These are phyloP conservation scores for Conus betulinus DNA, from an alignment of 1,140 invertebrate species.

Conservation along the genomic window DNA sequence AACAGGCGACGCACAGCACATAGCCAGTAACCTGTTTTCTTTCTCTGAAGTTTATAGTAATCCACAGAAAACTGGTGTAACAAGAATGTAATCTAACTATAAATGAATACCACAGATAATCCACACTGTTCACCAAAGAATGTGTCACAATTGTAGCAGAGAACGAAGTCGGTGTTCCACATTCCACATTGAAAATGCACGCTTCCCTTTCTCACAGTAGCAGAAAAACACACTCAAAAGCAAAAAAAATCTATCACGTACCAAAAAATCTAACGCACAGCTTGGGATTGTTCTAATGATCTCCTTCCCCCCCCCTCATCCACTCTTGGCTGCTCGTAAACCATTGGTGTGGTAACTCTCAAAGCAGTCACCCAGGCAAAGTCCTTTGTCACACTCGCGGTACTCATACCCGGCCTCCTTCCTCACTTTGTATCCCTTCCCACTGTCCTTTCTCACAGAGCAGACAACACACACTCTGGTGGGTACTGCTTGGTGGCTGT, in stretches of 20 bases:
- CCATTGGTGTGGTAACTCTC: slow-evolving; percentile 17
- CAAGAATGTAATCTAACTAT: not conserved
- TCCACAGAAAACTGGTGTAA: not conserved
- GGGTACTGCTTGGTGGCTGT: slow-evolving; percentile 12
- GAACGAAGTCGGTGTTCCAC: not conserved
- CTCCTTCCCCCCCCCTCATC: not conserved
- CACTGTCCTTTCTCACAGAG: slow-evolving; percentile 14
- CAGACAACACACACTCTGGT: slow-evolving; percentile 16
- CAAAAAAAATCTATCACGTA: not conserved
- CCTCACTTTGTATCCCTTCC: slow-evolving; percentile 9
- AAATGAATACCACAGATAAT: not conserved
- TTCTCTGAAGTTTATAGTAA: not conserved
- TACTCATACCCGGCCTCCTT: slow-evolving; percentile 13
- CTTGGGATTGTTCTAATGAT: not conserved
- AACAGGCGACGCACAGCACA: not conserved
- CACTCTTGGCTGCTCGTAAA: not conserved
- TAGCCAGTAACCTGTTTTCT: not conserved
- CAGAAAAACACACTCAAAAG: slow-evolving; percentile 1
- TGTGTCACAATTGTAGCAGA: too few species aligned
- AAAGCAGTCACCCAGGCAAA: too few species aligned
- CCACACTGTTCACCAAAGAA: too few species aligned
- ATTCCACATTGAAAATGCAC: not conserved
- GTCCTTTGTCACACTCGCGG: not conserved
- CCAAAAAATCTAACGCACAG: not conserved
- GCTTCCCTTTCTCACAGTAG: not conserved